phyloP scores from a whole-genome alignment of 1,140 invertebrate species.

The Neotoxoptera formosana region DNA sequence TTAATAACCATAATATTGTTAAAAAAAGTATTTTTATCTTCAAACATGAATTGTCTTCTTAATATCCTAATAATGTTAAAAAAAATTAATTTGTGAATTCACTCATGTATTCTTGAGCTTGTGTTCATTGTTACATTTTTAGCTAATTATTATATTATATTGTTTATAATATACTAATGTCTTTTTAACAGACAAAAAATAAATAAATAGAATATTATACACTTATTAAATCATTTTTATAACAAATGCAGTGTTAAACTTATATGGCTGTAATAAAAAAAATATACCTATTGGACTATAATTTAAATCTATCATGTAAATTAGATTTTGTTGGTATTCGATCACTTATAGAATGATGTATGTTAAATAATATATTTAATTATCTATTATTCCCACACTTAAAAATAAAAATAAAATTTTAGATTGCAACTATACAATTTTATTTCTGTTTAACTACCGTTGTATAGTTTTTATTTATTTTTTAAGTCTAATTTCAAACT shows the following conservation, averaged over 20 bases:
- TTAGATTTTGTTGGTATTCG: not conserved
- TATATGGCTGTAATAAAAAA: not conserved
- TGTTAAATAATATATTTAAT: not conserved
- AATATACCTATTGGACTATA: not conserved
- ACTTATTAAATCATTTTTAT: not conserved
- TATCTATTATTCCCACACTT: not conserved
- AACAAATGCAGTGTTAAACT: not conserved
- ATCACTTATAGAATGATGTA: not conserved
- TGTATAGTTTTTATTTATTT: not conserved
- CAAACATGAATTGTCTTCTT: not conserved
- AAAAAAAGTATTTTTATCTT: not conserved
- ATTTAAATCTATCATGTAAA: not conserved
- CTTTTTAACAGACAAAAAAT: not conserved
- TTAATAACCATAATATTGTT: not conserved
- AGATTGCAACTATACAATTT: not conserved
- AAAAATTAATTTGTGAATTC: not conserved
- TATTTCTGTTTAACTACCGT: not conserved
- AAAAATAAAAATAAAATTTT: not conserved
- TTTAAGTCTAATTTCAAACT: not conserved
- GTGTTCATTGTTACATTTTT: not conserved
- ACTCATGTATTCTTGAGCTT: conserved; percentile 3
- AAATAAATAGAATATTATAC: not conserved
- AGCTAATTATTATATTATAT: not conserved
- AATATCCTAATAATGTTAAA: not conserved
- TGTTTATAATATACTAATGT: not conserved